phyloP scores from a whole-genome alignment of 2,797 vertebrate genomes.

The Mus caroli region DNA sequence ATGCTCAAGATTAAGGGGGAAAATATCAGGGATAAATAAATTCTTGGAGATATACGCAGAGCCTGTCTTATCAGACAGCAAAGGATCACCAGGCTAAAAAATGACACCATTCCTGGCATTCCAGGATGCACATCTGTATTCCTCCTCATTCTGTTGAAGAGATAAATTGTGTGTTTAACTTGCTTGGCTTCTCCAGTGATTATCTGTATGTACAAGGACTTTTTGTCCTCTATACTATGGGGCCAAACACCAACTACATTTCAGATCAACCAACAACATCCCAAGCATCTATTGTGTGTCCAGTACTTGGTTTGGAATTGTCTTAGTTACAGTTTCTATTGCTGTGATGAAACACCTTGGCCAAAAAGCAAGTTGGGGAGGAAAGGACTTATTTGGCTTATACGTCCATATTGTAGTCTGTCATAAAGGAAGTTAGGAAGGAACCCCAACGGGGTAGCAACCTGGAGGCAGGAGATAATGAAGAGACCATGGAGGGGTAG shows the following conservation, averaged over 20 bases:
- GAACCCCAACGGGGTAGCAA: not conserved
- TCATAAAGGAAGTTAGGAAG: not conserved
- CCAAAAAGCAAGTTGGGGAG: not conserved
- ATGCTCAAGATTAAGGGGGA: not conserved
- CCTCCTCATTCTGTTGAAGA: not conserved
- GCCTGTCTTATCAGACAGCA: not conserved
- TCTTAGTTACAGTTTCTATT: not conserved
- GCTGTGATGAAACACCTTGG: not conserved
- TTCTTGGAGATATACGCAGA: not conserved
- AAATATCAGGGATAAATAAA: not conserved
- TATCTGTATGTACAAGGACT: not conserved
- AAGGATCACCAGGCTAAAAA: not conserved
- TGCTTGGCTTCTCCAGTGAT: not conserved
- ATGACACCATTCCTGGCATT: not conserved
- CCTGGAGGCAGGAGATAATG: not conserved
- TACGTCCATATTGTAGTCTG: not conserved
- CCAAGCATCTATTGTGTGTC: not conserved
- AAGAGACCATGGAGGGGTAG: not conserved
- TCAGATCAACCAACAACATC: not conserved
- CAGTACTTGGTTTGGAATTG: not conserved
- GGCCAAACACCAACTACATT: slow-evolving; percentile 14
- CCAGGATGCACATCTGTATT: not conserved
- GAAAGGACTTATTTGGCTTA: not conserved
- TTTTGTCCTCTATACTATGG: not conserved
- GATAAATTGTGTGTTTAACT: not conserved